Evolutionary conservation across 2,888 invertebrate species (phyloP), one percentile per base, ranked within the genome.

Genomic region (Cryptocephalus primarius): DNA sequence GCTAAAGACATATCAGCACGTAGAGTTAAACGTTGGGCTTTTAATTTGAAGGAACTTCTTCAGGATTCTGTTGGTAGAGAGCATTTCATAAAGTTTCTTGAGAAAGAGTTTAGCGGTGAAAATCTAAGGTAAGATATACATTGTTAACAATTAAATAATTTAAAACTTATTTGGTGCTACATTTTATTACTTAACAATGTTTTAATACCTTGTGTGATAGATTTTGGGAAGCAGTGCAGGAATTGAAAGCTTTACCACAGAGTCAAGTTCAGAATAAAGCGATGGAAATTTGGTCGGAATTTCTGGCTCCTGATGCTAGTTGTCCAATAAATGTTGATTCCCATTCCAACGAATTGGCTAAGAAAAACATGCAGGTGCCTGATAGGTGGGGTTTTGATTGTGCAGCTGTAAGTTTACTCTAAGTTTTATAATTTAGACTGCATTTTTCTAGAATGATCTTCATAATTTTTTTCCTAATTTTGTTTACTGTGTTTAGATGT

Each of bases 241-340:
- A 92, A 60, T 74, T 97, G 67, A 94, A 94, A 71, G 80, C 88
- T 12, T 74, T 93, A 49, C 90, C 94, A 2, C 83, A 90, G 62
- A 81, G 86, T 12, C 85, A 89, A 66, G 90, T 94, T 33, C 79
- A 86, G 45, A 76, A 77, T 34, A 82, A 88, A 58, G 92, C 91
- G 11, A 77, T 79, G 47, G 90, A 90, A 58, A 89, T 93, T 50
- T 94, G 93, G 92, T 79, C 80, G 61, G 96, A 97, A 70, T 99
- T 88, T 73, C 75, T 99, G 42, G 90, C 90, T 1, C 79, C 88
- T 0, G 96, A 95, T 65, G 97, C 97, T 0, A 87, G 88, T 42
- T 94, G 92, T 59, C 95, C 97, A 0, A 89, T 99, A 53, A 99
- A 99, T 67, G 92, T 99, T 1, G 99, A 99, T 70, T 92, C 94